Percentiles rank a stretch among this genome's conserved stretches.
These are phyloP conservation scores for Melospiza georgiana DNA, from an alignment of 2,113 vertebrate species.

Conservation along the genomic window DNA sequence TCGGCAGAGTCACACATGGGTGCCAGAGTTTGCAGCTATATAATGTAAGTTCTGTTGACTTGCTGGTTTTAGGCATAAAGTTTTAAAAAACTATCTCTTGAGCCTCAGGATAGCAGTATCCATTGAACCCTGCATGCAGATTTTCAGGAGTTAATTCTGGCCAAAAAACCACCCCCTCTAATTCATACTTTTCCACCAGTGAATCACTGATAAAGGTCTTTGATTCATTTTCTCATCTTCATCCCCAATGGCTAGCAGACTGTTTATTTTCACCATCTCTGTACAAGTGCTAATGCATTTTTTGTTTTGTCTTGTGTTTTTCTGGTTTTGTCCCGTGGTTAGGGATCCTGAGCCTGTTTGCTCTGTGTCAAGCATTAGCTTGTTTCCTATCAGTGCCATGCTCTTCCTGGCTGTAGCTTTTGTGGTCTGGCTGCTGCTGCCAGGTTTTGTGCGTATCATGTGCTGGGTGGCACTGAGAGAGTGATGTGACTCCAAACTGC, in stretches of 20 bases:
- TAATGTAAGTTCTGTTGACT: neutral
- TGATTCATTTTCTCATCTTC: neutral
- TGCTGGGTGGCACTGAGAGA: neutral
- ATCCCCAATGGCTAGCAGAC: neutral
- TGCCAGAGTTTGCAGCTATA: conserved; percentile 36
- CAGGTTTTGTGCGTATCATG: rapidly evolving
- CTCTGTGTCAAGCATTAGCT: neutral
- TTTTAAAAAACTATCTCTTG: neutral
- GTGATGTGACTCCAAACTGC: neutral
- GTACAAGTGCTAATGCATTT: neutral
- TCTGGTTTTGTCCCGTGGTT: neutral
- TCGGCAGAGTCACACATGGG: conserved; percentile 8
- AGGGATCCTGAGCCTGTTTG: neutral
- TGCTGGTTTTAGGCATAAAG: neutral
- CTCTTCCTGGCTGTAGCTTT: neutral
- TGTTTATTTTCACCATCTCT: conserved; percentile 21
- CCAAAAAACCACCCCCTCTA: rapidly evolving
- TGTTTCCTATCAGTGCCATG: neutral
- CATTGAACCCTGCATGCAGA: neutral
- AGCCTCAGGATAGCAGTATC: neutral
- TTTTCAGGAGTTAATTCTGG: neutral
- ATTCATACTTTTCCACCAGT: neutral
- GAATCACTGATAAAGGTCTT: neutral
- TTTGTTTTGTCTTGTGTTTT: neutral
- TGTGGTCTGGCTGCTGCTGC: neutral